Percentiles rank a stretch among this genome's conserved stretches.
These are phyloP conservation scores for Papilio machaon DNA, from an alignment of 1,140 invertebrate genomes.

Conservation along the genomic window DNA sequence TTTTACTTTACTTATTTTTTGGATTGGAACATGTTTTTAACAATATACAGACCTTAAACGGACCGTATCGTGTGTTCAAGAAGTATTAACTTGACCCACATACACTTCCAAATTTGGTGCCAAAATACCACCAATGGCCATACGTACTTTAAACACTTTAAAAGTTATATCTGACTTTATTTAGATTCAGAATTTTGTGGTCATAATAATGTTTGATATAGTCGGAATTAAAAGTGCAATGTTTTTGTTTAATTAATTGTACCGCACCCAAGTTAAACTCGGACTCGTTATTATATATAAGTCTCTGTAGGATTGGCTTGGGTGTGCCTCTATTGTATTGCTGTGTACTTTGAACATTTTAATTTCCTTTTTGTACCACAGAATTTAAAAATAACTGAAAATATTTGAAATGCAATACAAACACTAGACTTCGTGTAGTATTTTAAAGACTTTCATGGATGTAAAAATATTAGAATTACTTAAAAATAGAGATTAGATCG, in stretches of 20 bases:
- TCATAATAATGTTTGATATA: neutral
- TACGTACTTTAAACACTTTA: neutral
- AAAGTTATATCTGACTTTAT: neutral
- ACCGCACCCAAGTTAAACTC: neutral
- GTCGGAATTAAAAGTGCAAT: too few species aligned
- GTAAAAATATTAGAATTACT: too few species aligned
- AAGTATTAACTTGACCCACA: constrained; percentile 13
- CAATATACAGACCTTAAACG: neutral
- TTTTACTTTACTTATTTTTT: too few species aligned
- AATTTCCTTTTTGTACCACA: neutral
- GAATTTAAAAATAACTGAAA: neutral
- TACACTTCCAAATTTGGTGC: neutral
- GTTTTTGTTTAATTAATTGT: neutral
- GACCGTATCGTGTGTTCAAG: neutral
- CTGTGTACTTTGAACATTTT: neutral
- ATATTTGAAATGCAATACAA: too few species aligned
- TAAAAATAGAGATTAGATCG: too few species aligned
- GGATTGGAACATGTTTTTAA: neutral
- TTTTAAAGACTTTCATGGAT: too few species aligned
- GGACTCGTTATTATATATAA: neutral
- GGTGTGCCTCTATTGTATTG: neutral
- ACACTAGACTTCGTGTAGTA: too few species aligned
- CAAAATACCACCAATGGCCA: neutral
- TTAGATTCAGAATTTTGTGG: neutral
- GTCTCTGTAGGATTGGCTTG: neutral